Percentiles rank a stretch among this genome's conserved stretches.
Conservation (phyloP, 2,888 invertebrate species). For the Megamerina dolium region DNA sequence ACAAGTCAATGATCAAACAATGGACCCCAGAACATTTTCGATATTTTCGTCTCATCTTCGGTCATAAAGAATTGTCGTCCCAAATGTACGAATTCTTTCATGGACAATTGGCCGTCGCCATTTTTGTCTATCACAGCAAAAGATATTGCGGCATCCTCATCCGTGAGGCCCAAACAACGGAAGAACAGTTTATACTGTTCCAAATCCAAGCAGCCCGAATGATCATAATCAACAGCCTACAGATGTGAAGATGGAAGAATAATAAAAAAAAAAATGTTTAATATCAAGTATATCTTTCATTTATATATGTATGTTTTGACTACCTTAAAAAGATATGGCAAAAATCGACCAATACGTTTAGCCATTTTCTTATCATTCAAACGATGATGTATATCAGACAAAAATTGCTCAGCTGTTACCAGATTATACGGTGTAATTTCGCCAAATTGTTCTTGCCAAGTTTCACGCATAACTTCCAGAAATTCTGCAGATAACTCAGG, state of each 20-base stretch:
- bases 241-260: too few relatives aligned
- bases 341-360: conserved; percentile 68
- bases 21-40: conserved; percentile 84
- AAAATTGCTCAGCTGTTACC: conserved; percentile 73
- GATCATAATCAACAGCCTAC: conserved; percentile 77
- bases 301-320: background rate
- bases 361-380: conserved; percentile 68
- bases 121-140: conserved; percentile 75
- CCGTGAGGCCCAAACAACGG: conserved; percentile 67
- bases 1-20: conserved; percentile 54
- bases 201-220: conserved; percentile 69
- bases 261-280: background rate
- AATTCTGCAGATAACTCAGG: conserved; percentile 64
- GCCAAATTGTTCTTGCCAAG: conserved; percentile 82
- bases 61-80: conserved; percentile 76
- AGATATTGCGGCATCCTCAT: conserved; percentile 69
- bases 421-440: conserved; percentile 74
- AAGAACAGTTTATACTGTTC: conserved; percentile 80
- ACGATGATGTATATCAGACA: conserved; percentile 76
- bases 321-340: conserved; percentile 78
- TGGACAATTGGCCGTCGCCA: conserved; percentile 68
- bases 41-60: conserved; percentile 68
- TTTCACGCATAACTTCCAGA: conserved; percentile 64
- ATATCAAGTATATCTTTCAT: background rate
- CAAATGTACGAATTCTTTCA: conserved; percentile 72